Conservation (phyloP, 1,140 invertebrate species). For the Pseudoatta argentina region DNA sequence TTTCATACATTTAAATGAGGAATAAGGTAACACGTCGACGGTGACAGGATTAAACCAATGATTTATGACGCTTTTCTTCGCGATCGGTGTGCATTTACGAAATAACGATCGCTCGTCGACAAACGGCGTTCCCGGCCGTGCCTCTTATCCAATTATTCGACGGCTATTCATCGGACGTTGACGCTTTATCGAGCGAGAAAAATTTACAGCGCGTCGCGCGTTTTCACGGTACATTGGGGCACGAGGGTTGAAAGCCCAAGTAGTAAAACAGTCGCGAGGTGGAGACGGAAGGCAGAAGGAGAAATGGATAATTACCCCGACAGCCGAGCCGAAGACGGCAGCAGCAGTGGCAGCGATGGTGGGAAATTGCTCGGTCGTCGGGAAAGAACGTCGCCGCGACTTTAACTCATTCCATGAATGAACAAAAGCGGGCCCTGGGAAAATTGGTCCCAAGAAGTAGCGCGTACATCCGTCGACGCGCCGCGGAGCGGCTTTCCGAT, state of each 20-base stretch:
- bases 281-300: neutral
- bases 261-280: conserved; percentile 51
- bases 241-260: conserved; percentile 24
- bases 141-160: conserved; percentile 60
- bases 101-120: conserved; percentile 24
- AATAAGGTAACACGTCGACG: conserved; percentile 8
- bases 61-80: conserved; percentile 34
- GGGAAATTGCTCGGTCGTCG: conserved; percentile 39
- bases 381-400: conserved; percentile 42
- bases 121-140: neutral
- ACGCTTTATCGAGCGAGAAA: conserved; percentile 69
- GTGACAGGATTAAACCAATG: conserved; percentile 23
- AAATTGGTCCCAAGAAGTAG: conserved; percentile 27
- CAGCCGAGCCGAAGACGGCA: conserved; percentile 43
- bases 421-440: conserved; percentile 55
- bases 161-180: conserved; percentile 60
- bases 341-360: neutral
- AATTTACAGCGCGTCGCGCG: conserved; percentile 63
- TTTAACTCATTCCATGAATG: conserved; percentile 60
- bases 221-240: conserved; percentile 70
- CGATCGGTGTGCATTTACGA: conserved; percentile 27
- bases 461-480: conserved; percentile 2
- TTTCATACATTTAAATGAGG: neutral
- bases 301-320: conserved; percentile 64
- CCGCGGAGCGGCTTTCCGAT: conserved; percentile 3